A percentile compares a stretch with the other conserved stretches of the same genome.
Evolutionary conservation across 1,140 invertebrate species (phyloP).

Genomic region (Leptonema lineaticorne): DNA sequence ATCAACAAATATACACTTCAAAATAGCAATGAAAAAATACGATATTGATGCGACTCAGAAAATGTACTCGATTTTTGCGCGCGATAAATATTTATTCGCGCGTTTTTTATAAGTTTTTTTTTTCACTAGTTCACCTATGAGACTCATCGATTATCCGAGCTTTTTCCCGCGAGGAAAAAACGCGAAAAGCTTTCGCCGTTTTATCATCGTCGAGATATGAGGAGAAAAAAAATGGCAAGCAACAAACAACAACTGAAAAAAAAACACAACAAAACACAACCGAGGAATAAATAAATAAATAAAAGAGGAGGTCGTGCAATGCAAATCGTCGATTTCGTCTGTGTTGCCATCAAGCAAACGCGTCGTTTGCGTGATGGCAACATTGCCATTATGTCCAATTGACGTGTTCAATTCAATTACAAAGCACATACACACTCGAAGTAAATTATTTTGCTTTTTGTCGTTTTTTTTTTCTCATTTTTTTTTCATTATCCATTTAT

Average conservation of each 20-base stretch:
- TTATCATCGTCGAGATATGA: no score
- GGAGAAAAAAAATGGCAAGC: no score
- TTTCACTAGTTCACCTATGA: not conserved
- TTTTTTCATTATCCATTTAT: no score
- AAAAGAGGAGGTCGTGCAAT: not conserved
- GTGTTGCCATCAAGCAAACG: not conserved
- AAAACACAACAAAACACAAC: not conserved
- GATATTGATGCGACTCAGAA: no score
- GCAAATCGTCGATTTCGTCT: conserved; percentile 1
- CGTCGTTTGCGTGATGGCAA: not conserved
- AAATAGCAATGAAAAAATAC: no score
- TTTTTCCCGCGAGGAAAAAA: not conserved
- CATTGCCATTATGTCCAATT: conserved; percentile 6
- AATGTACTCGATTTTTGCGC: no score
- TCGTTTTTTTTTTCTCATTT: no score
- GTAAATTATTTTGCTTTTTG: no score
- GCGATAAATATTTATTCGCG: no score
- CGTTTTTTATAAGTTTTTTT: no score
- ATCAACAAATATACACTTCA: no score
- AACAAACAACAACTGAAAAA: not conserved
- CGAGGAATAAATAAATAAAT: not conserved
- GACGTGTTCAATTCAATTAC: conserved; percentile 22
- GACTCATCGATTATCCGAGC: not conserved
- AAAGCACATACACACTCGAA: not conserved
- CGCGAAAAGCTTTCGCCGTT: no score